A percentile compares a stretch with the other conserved stretches of the same genome.
Evolutionary conservation across 2,888 invertebrate genomes (phyloP).

Genomic region (Perizoma flavofasciatum): DNA sequence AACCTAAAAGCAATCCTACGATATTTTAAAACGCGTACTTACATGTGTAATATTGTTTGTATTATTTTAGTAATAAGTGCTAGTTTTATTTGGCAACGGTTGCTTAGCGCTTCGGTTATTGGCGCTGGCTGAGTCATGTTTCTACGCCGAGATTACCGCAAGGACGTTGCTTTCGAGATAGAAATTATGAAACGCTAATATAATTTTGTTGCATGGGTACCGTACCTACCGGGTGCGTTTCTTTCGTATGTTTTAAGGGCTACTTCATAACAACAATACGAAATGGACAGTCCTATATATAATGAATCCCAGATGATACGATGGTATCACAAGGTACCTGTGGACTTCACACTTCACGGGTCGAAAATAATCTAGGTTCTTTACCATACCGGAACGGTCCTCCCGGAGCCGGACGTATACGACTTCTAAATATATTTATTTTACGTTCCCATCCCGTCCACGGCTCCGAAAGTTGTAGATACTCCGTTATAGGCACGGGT

Average conservation of each 20-base stretch:
- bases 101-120: conserved; percentile 62
- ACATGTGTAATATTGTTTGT: conserved; percentile 51
- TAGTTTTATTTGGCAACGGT: conserved; percentile 67
- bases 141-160: conserved; percentile 66
- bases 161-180: conserved; percentile 70
- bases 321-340: too few relatives aligned
- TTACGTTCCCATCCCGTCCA: too few relatives aligned
- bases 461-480: too few relatives aligned
- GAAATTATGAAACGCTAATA: conserved; percentile 54
- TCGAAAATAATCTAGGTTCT: too few relatives aligned
- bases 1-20: conserved; percentile 32
- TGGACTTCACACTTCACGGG: too few relatives aligned
- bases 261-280: too few relatives aligned
- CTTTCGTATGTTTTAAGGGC: conserved; percentile 20
- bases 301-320: too few relatives aligned
- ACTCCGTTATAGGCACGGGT: conserved; percentile 6
- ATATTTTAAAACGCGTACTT: conserved; percentile 40
- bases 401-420: too few relatives aligned
- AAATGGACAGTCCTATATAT: too few relatives aligned
- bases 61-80: conserved; percentile 62
- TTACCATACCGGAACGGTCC: too few relatives aligned
- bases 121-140: conserved; percentile 63
- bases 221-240: conserved; percentile 19
- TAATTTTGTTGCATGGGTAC: conserved; percentile 39
- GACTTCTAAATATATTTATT: too few relatives aligned